Evolutionary conservation across 2,113 vertebrate genomes (phyloP), one percentile per base, ranked within the genome.

Genomic region (Vidua chalybeata): DNA sequence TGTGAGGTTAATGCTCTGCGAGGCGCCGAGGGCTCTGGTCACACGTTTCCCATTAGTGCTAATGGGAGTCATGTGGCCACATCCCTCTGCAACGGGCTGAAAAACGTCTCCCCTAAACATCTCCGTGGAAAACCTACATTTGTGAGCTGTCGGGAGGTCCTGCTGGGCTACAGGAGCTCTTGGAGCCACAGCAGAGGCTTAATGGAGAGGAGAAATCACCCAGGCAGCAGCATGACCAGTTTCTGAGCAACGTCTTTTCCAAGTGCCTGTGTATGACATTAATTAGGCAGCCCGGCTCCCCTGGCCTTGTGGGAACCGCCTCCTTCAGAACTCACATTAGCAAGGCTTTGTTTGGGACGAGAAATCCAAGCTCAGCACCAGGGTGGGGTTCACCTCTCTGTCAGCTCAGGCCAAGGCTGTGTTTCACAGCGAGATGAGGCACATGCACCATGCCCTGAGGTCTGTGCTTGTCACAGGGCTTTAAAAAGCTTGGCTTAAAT

Each of bases 111-210:
- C 83, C 88, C 72, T 77, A 13, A 92, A 87, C 2, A 54, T 75
- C 84, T 90, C 85, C 3, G 9, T 59, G 91, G 89, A 78, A 90
- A 92, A 90, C 27, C 54, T 58, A 64, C 84, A 45, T 88, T 94
- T 90, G 49, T 28, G 83, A 86, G 79, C 51, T 39, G 88, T 45
- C 27, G 1, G 73, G 92, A 91, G 82, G 90, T 87, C 95, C 90
- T 52, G 89, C 96, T 96, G 96, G 93, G 96, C 84, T 80, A 87
- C 93, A n/a, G 90, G 95, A 96, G 96, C 85, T 92, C 94, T 77
- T 81, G 92, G 83, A 86, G 92, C 88, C 79, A 71, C 91, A 85
- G 89, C 76, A 90, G 85, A 91, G 7, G 43, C 49, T 84, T 67
- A 73, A 67, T 2, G 1, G 74, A 94, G 94, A 61, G 33, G 73